A percentile compares a stretch with the other conserved stretches of the same genome.
These are phyloP conservation scores for Emydura subglobosa DNA, from an alignment of 2,113 vertebrate genomes.

Conservation along the genomic window DNA sequence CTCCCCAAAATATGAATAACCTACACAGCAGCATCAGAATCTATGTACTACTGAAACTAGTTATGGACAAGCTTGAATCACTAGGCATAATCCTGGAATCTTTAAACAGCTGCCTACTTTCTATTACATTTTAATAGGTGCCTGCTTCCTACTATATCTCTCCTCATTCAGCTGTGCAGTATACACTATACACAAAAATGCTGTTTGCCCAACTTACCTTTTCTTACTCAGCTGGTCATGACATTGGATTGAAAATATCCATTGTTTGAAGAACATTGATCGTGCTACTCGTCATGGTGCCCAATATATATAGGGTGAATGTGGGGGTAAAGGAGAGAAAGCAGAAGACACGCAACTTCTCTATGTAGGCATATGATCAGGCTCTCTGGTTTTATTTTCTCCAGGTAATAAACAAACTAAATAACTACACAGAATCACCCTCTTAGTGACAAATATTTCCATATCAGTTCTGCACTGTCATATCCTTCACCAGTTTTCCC, in stretches of 20 bases:
- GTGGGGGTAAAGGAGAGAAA: background rate
- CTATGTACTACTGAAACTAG: background rate
- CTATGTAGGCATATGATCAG: background rate
- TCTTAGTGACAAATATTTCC: conserved; percentile 21
- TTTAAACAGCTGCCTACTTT: background rate
- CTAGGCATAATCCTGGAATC: background rate
- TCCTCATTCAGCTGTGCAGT: background rate
- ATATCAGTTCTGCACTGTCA: conserved; percentile 19
- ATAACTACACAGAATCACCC: background rate
- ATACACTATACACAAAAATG: background rate
- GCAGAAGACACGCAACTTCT: background rate
- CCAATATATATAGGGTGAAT: background rate
- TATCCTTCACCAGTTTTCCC: conserved; percentile 11
- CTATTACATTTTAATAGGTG: background rate
- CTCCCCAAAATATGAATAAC: background rate
- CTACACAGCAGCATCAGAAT: background rate
- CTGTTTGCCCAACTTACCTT: background rate
- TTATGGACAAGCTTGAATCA: background rate
- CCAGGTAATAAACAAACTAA: background rate
- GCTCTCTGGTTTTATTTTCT: background rate
- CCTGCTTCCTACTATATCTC: background rate
- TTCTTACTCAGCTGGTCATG: background rate
- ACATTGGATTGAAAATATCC: background rate
- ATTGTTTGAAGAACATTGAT: background rate
- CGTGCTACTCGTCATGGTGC: background rate